Evolutionary conservation across 2,797 vertebrate species (phyloP).

Genomic region (Sebastolobus altivelis): DNA sequence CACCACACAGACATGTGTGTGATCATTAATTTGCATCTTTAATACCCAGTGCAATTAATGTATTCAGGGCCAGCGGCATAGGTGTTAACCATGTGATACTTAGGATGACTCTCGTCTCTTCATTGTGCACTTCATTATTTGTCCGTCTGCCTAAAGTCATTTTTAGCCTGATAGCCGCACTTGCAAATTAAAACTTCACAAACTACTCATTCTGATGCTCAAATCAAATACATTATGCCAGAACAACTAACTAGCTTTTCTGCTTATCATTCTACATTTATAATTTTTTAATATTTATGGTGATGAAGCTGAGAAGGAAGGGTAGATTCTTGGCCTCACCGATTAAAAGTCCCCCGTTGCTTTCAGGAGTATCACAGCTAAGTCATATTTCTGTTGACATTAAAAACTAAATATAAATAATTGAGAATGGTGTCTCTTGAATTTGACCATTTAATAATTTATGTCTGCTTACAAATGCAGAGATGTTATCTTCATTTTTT

Average conservation of each 20-base stretch:
- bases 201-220: not conserved
- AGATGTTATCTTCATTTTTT: conserved; percentile 1
- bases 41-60: conserved; percentile 30
- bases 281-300: not conserved
- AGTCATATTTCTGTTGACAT: not conserved
- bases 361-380: not conserved
- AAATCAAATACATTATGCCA: not conserved
- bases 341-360: not conserved
- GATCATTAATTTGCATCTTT: conserved; percentile 27
- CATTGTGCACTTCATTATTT: conserved; percentile 21
- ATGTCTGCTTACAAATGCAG: not conserved
- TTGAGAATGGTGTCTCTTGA: not conserved
- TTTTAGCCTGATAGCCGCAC: not conserved
- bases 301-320: not conserved
- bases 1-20: not conserved
- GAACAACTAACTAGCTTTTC: not conserved
- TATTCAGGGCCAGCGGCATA: conserved; percentile 1
- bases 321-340: not conserved
- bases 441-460: conserved; percentile 4
- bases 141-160: not conserved
- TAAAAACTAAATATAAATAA: conserved; percentile 24
- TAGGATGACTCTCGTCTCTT: conserved; percentile 20
- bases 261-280: not conserved
- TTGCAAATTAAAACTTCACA: conserved; percentile 21
- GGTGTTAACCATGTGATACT: conserved; percentile 9